A percentile compares a stretch with the other conserved stretches of the same genome.
Conservation (phyloP, 2,113 vertebrate genomes). For the Amblyornis subalaris region DNA sequence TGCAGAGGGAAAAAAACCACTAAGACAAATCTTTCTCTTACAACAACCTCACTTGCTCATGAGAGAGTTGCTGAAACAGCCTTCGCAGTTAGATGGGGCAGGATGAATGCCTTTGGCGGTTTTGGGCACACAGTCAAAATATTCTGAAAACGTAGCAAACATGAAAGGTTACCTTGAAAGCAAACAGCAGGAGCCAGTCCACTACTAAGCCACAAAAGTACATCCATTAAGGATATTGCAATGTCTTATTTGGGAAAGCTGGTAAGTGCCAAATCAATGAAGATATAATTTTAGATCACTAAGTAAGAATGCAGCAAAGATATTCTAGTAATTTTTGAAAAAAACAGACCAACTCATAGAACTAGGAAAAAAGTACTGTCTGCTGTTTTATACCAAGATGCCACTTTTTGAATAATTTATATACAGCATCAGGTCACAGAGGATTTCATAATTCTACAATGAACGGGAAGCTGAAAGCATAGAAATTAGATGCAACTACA, state of each 20-base stretch:
- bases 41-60: not conserved
- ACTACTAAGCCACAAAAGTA: not conserved
- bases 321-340: not conserved
- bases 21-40: not conserved
- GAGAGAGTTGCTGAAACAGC: not conserved
- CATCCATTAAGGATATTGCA: not conserved
- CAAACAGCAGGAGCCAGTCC: not conserved
- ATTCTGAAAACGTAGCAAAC: not conserved
- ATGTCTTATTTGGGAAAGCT: not conserved
- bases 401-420: not conserved
- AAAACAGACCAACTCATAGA: not conserved
- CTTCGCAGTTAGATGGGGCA: not conserved
- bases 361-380: not conserved
- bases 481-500: not conserved
- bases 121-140: not conserved
- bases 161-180: slow-evolving; percentile 42
- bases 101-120: not conserved
- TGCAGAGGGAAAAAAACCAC: not conserved
- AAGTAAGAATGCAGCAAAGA: not conserved
- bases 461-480: not conserved
- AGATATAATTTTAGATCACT: not conserved
- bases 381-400: not conserved
- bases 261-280: slow-evolving; percentile 18
- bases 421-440: not conserved
- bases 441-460: not conserved